phyloP scores from a whole-genome alignment of 2,797 vertebrate species.

The Merluccius polli region DNA sequence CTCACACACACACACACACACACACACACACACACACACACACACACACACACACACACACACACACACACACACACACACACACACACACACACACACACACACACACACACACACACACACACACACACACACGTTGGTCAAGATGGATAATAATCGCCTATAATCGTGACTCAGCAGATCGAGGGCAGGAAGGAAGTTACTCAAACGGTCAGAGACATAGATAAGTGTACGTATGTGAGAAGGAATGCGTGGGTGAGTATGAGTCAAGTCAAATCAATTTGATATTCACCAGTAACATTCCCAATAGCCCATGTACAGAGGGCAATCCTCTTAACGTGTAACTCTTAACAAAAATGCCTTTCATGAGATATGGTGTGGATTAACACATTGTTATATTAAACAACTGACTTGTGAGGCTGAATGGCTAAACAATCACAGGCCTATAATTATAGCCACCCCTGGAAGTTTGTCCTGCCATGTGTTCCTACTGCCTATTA shows the following conservation, averaged over 20 bases:
- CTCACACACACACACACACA: background rate
- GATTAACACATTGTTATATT: too few species aligned
- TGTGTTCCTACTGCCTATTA: background rate
- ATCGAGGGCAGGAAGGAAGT: background rate
- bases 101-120: background rate
- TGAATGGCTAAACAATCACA: too few species aligned
- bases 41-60: too few species aligned
- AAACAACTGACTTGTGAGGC: too few species aligned
- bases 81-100: background rate
- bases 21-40: background rate
- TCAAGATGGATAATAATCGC: background rate
- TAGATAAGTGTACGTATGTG: background rate
- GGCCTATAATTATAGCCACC: too few species aligned
- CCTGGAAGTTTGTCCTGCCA: background rate
- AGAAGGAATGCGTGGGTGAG: background rate
- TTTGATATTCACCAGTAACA: background rate
- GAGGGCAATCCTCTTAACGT: background rate
- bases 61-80: background rate
- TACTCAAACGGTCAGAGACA: background rate
- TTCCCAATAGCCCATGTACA: background rate
- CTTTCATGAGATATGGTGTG: too few species aligned
- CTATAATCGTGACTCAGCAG: background rate
- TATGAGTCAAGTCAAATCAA: background rate
- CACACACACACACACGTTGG: background rate
- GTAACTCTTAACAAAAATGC: background rate